Evolutionary conservation across 2,113 vertebrate genomes (phyloP), one percentile per base, ranked within the genome.

Genomic region (Cricetomys ansorgei): DNA sequence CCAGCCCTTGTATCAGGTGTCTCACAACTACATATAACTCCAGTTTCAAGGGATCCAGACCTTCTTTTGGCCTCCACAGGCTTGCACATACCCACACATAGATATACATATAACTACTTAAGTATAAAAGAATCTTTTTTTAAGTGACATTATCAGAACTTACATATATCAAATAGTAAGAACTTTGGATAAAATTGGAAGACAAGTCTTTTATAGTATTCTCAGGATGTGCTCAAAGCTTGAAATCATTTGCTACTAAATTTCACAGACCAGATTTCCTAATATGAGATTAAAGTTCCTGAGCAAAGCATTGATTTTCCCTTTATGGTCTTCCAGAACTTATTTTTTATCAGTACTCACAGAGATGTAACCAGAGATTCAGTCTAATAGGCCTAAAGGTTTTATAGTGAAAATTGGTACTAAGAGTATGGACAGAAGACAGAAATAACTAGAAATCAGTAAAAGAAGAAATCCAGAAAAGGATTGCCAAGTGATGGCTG

Each of bases 231-330:
- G n/a, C 64, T 75, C 92, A 62, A 91, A 88, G 48, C 48, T 90
- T 84, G 57, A 96, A 90, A 65, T 96, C 59, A 76, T 75, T 81
- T 55, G 40, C 43, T 62, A 67, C 62, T 95, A 27, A 88, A 86
- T 94, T 93, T 92, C 21, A 69, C 37, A 90, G n/a, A n/a, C 57
- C 77, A 92, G 40, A 93, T 94, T 97, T 94, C 53, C 81, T 76
- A 90, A 50, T 43, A 59, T 17, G 4, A 94, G 59, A 79, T 95
- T 79, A 87, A n/a, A 67, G 83, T 83, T 93, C 48, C 79, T 88
- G 70, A 86, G 70, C 45, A 94, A 83, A 85, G 23, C 43, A 69
- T 77, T 87, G 50, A n/a, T 89, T 81, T 81, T 40, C 64, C 23
- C 50, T 91, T 96, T 94, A 73, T 13, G 84, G 75, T 16, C 40